Evolutionary conservation across 2,888 invertebrate species (phyloP), one percentile per base, ranked within the genome.

Genomic region (Leucophora obtusa): DNA sequence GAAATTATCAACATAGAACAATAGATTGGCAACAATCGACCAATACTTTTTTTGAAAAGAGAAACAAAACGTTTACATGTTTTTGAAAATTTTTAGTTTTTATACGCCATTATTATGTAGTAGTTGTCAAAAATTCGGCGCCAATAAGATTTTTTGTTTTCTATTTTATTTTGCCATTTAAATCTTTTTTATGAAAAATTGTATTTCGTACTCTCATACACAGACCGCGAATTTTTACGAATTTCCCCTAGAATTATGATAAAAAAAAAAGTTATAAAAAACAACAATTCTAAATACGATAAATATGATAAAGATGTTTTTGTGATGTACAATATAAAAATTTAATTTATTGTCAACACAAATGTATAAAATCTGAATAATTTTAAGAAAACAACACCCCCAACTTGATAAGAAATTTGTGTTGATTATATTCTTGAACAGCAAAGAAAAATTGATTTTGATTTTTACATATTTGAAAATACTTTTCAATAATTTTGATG

Each of bases 41-140:
- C 38, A 66, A 54, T 59, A 69, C 35, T 56, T 11, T 35, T 21
- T 35, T 28, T 7, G 28, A 28, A 28, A 28, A 28, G 1, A 28
- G 6, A 28, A 28, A 28, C 28, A 15, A 33, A 28, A 43, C 33
- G 35, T 24, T 58, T 33, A 24, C 33, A 18, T 58, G 60, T 66
- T 60, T 75, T 54, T 74, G 38, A 74, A 79, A 70, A 79, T 63
- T 75, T 66, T 75, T 71, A 71, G 60, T 71, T 79, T 71, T 68
- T 10, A n/a, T 14, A 15, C 56, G 35, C 51, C 33, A n/a, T 54
- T 51, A 38, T 38, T 38, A n/a, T 11, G 38, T 11, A 10, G 10
- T 11, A 38, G 38, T 38, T 38, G 38, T 38, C 38, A 38, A 38
- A 38, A 38, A 38, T 38, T 68, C 75, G 79, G 75, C 79, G 79